Base-by-base conservation (phyloP, 1,140 invertebrate genomes). In the Proctacanthus coquilletti region DNA sequence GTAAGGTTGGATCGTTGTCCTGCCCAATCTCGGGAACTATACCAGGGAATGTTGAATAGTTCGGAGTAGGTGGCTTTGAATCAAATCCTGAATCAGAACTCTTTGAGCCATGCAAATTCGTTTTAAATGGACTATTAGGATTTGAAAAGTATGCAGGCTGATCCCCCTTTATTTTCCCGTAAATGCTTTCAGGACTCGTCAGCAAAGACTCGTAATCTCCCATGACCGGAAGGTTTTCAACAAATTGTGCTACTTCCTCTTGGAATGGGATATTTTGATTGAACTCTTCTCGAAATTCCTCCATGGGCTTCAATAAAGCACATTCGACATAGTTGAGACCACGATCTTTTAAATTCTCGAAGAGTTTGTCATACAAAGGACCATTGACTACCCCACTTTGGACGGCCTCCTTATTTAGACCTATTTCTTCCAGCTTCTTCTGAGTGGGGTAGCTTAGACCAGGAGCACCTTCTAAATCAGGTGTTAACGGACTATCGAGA, bases 331-430 rank as follows among this genome's bases (percentile, higher is more conserved):
- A 55, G 0, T 60, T 47, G 23, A 70, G 62, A 39, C 66, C 66
- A 33, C 69, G 60, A 29, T 68, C 65, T 38, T 59, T 63, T 0
- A 72, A 51, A 40, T 65, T 62, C 31, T 66, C 66, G 27, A 70
- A 62, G 2, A 72, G 46, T 40, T 67, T 66, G 30, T 70, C 65
- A 45, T 72, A 72, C 13, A 69, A 63, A 1, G 68, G 67, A 0
- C 63, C 68, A 50, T 72, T 69, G 47, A 69, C 63, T 3, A 71
- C 64, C 0, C 67, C 67, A 46, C 68, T 71, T 38, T 70, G 69
- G 11, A 72, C 62, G 47, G 65, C 59, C 37, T 67, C 61, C 17
- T 57, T 67, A 43, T 70, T 66, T 8, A 72, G 63, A 4, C 56
- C 60, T 53, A 70, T 64, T 1, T 58, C 45, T 29, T 68, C 56